A percentile compares a stretch with the other conserved stretches of the same genome.
phyloP scores from a whole-genome alignment of 2,888 invertebrate genomes.

The Cryptophagus acutangulus region DNA sequence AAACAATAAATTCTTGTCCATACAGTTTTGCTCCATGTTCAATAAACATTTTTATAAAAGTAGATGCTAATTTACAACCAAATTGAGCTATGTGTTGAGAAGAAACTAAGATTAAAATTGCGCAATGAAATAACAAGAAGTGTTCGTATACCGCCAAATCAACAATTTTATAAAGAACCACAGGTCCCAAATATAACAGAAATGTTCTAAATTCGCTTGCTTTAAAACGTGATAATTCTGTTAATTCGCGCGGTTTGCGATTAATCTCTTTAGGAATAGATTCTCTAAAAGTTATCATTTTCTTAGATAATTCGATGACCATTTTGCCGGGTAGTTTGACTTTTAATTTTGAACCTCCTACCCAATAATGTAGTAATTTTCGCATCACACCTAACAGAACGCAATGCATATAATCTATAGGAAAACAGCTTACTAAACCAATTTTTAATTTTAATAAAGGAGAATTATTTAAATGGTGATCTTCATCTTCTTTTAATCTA shows the following conservation, averaged over 20 bases:
- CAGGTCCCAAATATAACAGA: neutral
- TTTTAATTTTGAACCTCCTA: constrained; percentile 7
- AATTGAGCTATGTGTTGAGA: neutral
- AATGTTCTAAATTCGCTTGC: constrained; percentile 1
- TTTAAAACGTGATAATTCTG: neutral
- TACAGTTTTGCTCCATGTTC: neutral
- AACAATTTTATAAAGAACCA: neutral
- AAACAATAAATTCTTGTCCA: constrained; percentile 1
- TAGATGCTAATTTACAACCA: neutral
- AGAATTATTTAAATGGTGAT: constrained; percentile 12
- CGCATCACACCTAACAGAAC: constrained; percentile 20
- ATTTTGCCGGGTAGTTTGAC: neutral
- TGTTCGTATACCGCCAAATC: neutral
- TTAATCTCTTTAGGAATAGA: neutral
- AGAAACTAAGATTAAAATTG: neutral
- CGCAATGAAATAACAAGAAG: neutral
- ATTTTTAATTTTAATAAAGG: constrained; percentile 9
- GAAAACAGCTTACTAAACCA: constrained; percentile 17
- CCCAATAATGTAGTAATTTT: constrained; percentile 19
- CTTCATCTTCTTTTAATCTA: constrained; percentile 12
- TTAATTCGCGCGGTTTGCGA: neutral
- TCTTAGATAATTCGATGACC: neutral
- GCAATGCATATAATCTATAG: constrained; percentile 24
- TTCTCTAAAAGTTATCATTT: neutral
- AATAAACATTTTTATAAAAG: neutral